phyloP scores from a whole-genome alignment of 1,140 invertebrate species.

The Berghia stephanieae region DNA sequence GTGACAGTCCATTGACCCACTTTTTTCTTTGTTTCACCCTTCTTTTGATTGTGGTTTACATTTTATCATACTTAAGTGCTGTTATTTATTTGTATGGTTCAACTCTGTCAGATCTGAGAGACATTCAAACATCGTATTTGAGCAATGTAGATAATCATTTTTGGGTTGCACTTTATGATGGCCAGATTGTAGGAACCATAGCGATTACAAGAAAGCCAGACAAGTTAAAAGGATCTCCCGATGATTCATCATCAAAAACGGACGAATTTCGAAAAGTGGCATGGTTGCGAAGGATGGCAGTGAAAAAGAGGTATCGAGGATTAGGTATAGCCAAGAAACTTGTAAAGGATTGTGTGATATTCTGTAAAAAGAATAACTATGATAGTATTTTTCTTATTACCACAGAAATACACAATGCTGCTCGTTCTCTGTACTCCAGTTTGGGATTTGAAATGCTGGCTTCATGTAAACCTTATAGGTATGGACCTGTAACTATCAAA shows the following conservation, averaged over 20 bases:
- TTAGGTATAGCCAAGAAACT: constrained; percentile 42
- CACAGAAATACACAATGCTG: constrained; percentile 43
- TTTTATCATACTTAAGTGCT: constrained; percentile 15
- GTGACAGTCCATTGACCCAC: background rate
- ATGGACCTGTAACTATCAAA: constrained; percentile 39
- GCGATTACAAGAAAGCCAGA: constrained; percentile 35
- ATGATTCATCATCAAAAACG: background rate
- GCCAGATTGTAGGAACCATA: constrained; percentile 39
- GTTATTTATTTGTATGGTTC: constrained; percentile 39
- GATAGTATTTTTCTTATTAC: constrained; percentile 38
- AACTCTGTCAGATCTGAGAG: constrained; percentile 36
- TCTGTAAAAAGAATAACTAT: constrained; percentile 39
- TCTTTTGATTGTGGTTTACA: constrained; percentile 21
- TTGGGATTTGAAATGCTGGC: constrained; percentile 36
- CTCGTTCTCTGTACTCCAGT: constrained; percentile 36
- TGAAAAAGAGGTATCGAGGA: constrained; percentile 35
- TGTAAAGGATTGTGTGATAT: constrained; percentile 30
- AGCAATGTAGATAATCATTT: constrained; percentile 33
- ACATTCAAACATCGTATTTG: constrained; percentile 36
- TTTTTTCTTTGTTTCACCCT: background rate
- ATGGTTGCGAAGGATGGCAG: constrained; percentile 47
- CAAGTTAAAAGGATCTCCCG: too few relatives aligned
- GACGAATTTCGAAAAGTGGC: constrained; percentile 30
- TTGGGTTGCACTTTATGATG: constrained; percentile 38
- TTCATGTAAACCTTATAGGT: constrained; percentile 37